Conservation (phyloP, 2,888 invertebrate species). For the Agonopterix heracliana region DNA sequence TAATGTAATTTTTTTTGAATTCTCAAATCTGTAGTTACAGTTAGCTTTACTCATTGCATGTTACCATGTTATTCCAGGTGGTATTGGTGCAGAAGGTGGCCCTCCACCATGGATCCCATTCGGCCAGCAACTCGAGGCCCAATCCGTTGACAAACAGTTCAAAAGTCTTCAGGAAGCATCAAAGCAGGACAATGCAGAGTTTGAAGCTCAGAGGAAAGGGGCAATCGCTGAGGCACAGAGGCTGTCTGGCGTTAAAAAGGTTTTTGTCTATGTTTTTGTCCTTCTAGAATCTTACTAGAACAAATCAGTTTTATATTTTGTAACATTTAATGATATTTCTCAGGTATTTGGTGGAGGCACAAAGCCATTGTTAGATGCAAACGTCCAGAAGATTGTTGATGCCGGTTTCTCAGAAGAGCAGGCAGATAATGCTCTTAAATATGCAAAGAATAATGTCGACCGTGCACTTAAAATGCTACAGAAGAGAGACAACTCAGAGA, state of each 20-base stretch:
- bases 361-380: constrained; percentile 82
- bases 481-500: constrained; percentile 70
- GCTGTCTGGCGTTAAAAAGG: constrained; percentile 74
- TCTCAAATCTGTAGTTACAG: too few relatives aligned
- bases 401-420: constrained; percentile 87
- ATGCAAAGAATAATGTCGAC: constrained; percentile 84
- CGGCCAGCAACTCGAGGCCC: constrained; percentile 83
- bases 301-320: not conserved
- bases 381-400: constrained; percentile 86
- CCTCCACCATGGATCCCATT: constrained; percentile 96
- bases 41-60: too few relatives aligned
- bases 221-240: constrained; percentile 92
- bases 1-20: too few relatives aligned
- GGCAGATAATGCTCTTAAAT: constrained; percentile 82
- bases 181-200: constrained; percentile 87
- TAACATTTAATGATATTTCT: constrained; percentile 15
- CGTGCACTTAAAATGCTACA: constrained; percentile 81
- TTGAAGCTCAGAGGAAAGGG: constrained; percentile 91
- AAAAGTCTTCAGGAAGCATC: constrained; percentile 79
- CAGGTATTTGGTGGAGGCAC: constrained; percentile 80
- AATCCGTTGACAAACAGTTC: constrained; percentile 79
- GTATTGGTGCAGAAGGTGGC: constrained; percentile 82
- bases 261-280: constrained; percentile 29
- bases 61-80: constrained; percentile 38
- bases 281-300: not conserved